Base-by-base conservation (phyloP, 2,888 invertebrate species). In the Gymnosoma rotundatum region DNA sequence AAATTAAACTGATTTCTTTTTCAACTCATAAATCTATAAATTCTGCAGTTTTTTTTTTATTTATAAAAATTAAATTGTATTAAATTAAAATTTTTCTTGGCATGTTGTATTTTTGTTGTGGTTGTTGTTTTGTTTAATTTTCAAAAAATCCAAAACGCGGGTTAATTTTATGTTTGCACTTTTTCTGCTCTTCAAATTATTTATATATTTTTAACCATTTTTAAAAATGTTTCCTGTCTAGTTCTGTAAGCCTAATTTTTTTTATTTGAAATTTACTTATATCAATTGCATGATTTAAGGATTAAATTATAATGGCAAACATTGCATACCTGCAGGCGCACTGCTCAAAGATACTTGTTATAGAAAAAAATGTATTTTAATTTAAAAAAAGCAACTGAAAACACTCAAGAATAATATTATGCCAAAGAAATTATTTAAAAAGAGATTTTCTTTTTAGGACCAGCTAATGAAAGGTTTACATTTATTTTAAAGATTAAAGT, bases 201-300 rank as follows among this genome's bases (percentile, higher is more conserved):
- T 32, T 52, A 42, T 9, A 8, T 52, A 48, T 56, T 56, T 69
- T 32, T 7, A 32, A 5, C 69, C 69, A 74, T 56, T 80, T 75
- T 74, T 25, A 74, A 58, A 69, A 61, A 32, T 45, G 42, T 10
- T 78, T 70, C 38, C 63, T 61, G 56, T 63, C 21, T 78, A 50
- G n/a, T n/a, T n/a, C n/a, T n/a, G n/a, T n/a, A n/a, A n/a, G n/a
- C n/a, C n/a, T n/a, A n/a, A n/a, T n/a, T n/a, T n/a, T n/a, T n/a
- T n/a, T n/a, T n/a, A n/a, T n/a, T n/a, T n/a, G n/a, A n/a, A n/a
- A n/a, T n/a, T n/a, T n/a, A n/a, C n/a, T 21, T 38, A 58, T 42
- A 64, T 73, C 25, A 58, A 60, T 73, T 74, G 73, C 79, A 80
- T 74, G 67, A 67, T 48, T 67, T 8, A 38, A 52, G 73, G 61